A percentile compares a stretch with the other conserved stretches of the same genome.
Conservation (phyloP, 2,888 invertebrate genomes). For the Heliconius hortense region DNA sequence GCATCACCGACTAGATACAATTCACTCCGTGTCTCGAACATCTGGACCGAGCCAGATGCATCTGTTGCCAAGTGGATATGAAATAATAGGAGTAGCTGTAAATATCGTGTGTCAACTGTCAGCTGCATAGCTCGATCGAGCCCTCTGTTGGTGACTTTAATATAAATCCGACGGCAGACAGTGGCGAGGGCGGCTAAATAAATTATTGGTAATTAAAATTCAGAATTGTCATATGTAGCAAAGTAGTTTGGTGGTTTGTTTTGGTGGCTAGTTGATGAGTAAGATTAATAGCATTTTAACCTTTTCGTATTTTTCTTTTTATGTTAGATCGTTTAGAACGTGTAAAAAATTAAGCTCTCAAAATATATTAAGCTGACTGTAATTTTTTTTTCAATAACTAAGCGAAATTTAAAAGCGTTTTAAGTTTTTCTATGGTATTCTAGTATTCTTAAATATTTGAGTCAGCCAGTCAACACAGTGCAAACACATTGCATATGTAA, state of each 20-base stretch:
- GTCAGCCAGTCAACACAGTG: background rate
- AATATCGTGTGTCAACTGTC: constrained; percentile 42
- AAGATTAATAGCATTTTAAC: too few species aligned
- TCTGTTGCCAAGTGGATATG: constrained; percentile 42
- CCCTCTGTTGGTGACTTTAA: constrained; percentile 23
- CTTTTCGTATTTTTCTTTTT: background rate
- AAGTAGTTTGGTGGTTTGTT: background rate
- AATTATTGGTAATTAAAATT: background rate
- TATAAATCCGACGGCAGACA: constrained; percentile 1
- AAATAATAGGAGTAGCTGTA: constrained; percentile 38
- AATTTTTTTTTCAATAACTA: too few species aligned
- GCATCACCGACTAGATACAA: constrained; percentile 37
- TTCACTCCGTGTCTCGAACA: constrained; percentile 40
- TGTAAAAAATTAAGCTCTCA: background rate
- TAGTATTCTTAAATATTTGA: background rate
- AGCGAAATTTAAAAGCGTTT: background rate
- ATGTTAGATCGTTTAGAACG: background rate
- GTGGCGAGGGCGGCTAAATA: background rate
- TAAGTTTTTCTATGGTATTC: background rate
- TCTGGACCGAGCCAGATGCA: constrained; percentile 41
- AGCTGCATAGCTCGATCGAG: constrained; percentile 28
- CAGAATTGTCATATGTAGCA: background rate
- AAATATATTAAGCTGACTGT: background rate
- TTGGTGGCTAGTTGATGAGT: too few species aligned
- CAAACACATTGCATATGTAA: background rate